Base-by-base conservation (phyloP, 1,140 invertebrate genomes). In the Macrosteles quadrilineatus region DNA sequence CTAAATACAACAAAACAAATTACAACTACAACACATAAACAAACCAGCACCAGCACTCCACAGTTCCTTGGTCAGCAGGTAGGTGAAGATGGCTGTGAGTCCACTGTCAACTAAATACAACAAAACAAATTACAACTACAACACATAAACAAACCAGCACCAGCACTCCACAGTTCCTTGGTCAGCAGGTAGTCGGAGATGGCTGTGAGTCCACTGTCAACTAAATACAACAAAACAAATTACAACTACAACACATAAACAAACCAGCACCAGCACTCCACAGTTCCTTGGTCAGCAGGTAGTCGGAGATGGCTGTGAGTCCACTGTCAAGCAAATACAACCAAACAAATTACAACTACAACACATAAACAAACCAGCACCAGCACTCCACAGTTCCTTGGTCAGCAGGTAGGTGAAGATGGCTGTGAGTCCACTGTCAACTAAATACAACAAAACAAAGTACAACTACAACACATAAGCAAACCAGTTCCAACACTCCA, bases 401-500 rank as follows among this genome's bases (percentile, higher is more conserved):
- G 98, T 99, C 69, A 99, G 83, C 25, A 98, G 87, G 82, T 98
- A 99, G 14, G 97, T 99, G 21, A 97, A 94, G 76, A 99, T 93
- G 40, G 97, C 94, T 71, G 98, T 99, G 47, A 99, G 85, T 27
- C 97, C 98, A 88, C 97, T 99, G 83, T n/a, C n/a, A n/a, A n/a
- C n/a, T n/a, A n/a, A n/a, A n/a, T n/a, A n/a, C n/a, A 43, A 11
- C 40, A 11, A 9, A 43, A 9, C 40, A 11, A n/a, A 43, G n/a
- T 11, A 43, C 9, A 11, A 43, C n/a, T n/a, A n/a, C n/a, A n/a
- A n/a, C n/a, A n/a, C n/a, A n/a, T n/a, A n/a, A n/a, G n/a, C n/a
- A n/a, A n/a, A n/a, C n/a, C n/a, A n/a, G n/a, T n/a, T n/a, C n/a
- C n/a, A n/a, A n/a, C n/a, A n/a, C n/a, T n/a, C n/a, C n/a, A n/a